Evolutionary conservation across 23 tunicate species (phyloP).

Genomic region (Botrylloides violaceus): DNA sequence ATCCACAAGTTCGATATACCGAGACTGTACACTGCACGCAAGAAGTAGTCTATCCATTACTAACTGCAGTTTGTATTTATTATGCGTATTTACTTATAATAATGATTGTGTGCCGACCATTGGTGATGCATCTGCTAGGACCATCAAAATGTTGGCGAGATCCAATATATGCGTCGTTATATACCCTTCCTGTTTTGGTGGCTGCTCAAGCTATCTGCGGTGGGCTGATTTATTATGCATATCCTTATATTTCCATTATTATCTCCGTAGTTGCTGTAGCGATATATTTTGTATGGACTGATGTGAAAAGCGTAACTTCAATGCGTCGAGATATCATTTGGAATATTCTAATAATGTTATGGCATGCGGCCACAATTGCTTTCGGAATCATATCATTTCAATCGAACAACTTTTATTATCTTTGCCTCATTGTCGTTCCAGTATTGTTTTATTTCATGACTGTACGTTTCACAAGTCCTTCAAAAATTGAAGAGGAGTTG

Average conservation of each 20-base stretch:
- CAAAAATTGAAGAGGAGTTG: slow-evolving; percentile 24
- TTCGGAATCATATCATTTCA: slow-evolving; percentile 16
- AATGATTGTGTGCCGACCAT: slow-evolving; percentile 14
- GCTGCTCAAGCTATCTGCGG: slow-evolving; percentile 50
- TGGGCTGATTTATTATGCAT: slow-evolving; percentile 66
- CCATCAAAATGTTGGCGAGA: slow-evolving; percentile 15
- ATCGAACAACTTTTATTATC: slow-evolving; percentile 11
- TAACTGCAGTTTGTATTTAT: slow-evolving; percentile 6
- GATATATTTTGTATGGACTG: slow-evolving; percentile 28
- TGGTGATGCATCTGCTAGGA: background rate
- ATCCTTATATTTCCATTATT: slow-evolving; percentile 41
- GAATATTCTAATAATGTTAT: slow-evolving; percentile 31
- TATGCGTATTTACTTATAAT: slow-evolving; percentile 9
- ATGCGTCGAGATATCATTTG: background rate
- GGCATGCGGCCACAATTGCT: slow-evolving; percentile 37
- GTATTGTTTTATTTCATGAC: slow-evolving; percentile 36
- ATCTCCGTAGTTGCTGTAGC: slow-evolving; percentile 32
- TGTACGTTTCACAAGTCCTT: slow-evolving; percentile 28
- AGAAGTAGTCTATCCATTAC: slow-evolving; percentile 84
- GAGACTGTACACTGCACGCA: slow-evolving; percentile 54
- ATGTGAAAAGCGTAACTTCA: slow-evolving; percentile 7
- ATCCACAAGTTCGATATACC: slow-evolving; percentile 43
- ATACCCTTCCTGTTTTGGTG: slow-evolving; percentile 66
- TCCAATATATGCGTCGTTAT: slow-evolving; percentile 40
- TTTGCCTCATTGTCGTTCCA: slow-evolving; percentile 33